These are phyloP conservation scores for Pogonocichla stellata DNA, from an alignment of 2,113 vertebrate genomes.

Conservation along the genomic window DNA sequence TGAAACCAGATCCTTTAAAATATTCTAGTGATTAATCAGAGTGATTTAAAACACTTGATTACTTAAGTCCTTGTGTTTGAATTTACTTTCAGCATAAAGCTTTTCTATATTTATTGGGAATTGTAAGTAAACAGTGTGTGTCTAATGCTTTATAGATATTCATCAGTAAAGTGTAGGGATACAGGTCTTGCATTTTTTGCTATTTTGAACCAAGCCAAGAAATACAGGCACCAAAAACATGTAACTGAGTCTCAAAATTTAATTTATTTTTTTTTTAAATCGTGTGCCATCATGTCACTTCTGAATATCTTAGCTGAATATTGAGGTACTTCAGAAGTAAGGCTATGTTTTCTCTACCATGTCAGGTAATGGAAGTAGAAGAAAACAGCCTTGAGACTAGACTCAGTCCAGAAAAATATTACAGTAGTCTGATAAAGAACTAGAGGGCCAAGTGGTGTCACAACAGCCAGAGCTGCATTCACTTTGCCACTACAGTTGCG, in stretches of 20 bases:
- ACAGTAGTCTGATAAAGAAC: not conserved
- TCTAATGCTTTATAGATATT: constrained; percentile 58
- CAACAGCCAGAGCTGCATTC: no score
- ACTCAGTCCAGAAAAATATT: not conserved
- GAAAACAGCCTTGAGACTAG: not conserved
- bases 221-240: not conserved
- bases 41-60: constrained; percentile 68
- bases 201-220: not conserved
- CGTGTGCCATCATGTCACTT: not conserved
- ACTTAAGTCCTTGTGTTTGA: constrained; percentile 63
- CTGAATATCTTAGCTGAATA: not conserved
- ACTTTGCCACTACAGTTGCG: no score
- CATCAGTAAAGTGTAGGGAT: constrained; percentile 29
- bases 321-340: not conserved
- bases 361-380: not conserved
- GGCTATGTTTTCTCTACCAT: not conserved
- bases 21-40: constrained; percentile 72
- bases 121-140: constrained; percentile 53
- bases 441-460: not conserved
- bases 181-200: not conserved
- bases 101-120: constrained; percentile 58
- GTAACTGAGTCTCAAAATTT: not conserved
- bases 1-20: constrained; percentile 67
- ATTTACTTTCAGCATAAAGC: constrained; percentile 52
- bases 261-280: not conserved